These are phyloP conservation scores for Panonychus citri DNA, from an alignment of 1,140 invertebrate species.

Conservation along the genomic window DNA sequence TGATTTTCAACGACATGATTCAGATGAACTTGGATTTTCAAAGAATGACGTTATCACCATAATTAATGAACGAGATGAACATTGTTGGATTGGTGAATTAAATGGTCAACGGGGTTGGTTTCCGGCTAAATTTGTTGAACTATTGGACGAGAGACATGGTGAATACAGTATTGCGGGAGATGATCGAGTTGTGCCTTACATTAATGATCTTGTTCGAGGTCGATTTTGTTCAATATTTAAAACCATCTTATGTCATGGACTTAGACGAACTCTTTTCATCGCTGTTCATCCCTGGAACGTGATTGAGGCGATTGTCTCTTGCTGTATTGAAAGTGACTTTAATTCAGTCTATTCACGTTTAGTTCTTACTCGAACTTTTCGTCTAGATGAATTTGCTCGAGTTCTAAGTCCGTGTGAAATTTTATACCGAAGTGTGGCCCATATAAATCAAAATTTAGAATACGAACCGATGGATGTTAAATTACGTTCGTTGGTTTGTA, in stretches of 20 bases:
- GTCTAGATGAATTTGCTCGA: constrained; percentile 93
- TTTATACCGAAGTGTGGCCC: constrained; percentile 23
- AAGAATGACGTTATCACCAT: constrained; percentile 97
- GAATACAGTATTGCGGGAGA: constrained; percentile 81
- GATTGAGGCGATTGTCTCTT: constrained; percentile 46
- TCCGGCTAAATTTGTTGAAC: constrained; percentile 89
- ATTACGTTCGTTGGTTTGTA: constrained; percentile 73
- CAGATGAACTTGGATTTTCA: constrained; percentile 91
- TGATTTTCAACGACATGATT: constrained; percentile 93
- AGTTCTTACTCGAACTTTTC: constrained; percentile 91
- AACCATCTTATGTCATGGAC: constrained; percentile 82
- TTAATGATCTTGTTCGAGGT: constrained; percentile 85
- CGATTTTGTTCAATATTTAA: constrained; percentile 73
- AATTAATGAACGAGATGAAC: constrained; percentile 91
- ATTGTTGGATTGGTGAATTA: constrained; percentile 97
- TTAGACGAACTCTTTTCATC: constrained; percentile 63
- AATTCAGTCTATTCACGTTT: constrained; percentile 90
- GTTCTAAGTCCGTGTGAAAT: constrained; percentile 94
- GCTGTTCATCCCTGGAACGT: constrained; percentile 93
- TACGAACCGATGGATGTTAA: constrained; percentile 97
- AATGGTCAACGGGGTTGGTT: constrained; percentile 97
- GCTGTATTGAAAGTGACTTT: constrained; percentile 77
- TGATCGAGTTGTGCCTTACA: constrained; percentile 81
- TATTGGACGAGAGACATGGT: constrained; percentile 89
- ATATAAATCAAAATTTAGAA: constrained; percentile 23